Conservation (phyloP, 2,888 invertebrate species). For the Drosophila dives region DNA sequence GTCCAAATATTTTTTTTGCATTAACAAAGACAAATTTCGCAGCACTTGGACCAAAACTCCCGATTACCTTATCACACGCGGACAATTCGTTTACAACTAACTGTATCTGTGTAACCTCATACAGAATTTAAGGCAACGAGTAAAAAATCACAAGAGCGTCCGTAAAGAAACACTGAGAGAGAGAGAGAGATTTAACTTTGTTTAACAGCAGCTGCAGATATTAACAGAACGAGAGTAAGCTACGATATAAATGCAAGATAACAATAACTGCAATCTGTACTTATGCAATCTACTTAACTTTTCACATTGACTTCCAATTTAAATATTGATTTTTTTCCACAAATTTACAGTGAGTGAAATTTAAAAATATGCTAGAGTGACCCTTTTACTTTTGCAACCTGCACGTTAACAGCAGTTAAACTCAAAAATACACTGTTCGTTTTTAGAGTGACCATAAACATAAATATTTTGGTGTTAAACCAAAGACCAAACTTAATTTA, state of each 20-base stretch:
- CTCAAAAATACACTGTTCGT: slow-evolving; percentile 13
- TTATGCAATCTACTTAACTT: neutral
- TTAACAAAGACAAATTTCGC: slow-evolving; percentile 24
- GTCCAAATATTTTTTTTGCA: slow-evolving; percentile 30
- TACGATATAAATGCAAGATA: neutral
- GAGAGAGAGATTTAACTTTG: slow-evolving; percentile 17
- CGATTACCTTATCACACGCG: slow-evolving; percentile 10
- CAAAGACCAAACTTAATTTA: neutral
- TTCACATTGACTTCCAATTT: neutral
- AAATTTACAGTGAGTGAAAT: neutral
- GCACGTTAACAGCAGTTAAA: slow-evolving; percentile 14
- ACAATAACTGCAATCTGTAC: neutral
- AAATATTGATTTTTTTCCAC: neutral
- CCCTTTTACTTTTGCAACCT: neutral
- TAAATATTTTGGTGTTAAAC: neutral
- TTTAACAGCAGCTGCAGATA: slow-evolving; percentile 17
- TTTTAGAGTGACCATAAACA: neutral
- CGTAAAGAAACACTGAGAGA: neutral
- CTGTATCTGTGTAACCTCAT: slow-evolving; percentile 37
- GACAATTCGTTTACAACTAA: slow-evolving; percentile 56
- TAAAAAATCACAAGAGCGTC: slow-evolving; percentile 4
- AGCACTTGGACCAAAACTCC: neutral
- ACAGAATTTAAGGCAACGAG: slow-evolving; percentile 21
- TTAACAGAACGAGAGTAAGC: neutral
- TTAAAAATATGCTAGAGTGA: neutral